Base-by-base conservation (phyloP, 2,797 vertebrate species). In the Micromesistius poutassou region DNA sequence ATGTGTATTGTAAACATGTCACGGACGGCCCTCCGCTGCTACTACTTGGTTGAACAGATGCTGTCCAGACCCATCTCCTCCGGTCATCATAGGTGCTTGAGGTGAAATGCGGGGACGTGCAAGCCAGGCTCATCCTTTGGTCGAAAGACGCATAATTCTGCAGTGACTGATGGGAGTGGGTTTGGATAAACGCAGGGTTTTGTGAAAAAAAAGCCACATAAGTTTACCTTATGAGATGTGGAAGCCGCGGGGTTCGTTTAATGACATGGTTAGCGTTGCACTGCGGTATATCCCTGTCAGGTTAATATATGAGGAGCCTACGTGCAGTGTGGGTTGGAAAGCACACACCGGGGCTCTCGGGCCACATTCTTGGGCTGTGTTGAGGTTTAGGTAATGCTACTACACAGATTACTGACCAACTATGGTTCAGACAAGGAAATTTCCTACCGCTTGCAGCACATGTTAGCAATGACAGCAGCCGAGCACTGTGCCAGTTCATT, bases 371-470 rank as follows among this genome's bases (percentile, higher is more conserved):
- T 76, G 31, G 28, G 35, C 40, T 77, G 50, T 76, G 35, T 78
- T 30, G 70, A 75, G 70, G 68, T 79, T 84, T 77, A 74, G 28
- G 31, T 78, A 77, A 78, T 73, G 79, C 42, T 77, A 76, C 75
- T 70, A 35, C 55, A 77, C 28, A 46, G 28, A 70, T 74, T 76
- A 42, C 74, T 74, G 83, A 81, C 74, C 78, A 81, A 28, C 0
- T 79, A 2, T 76, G 76, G 76, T 79, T 75, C 42, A 83, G 74
- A 50, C 73, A 73, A 6, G 30, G 40, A 75, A 36, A 76, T 74
- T 46, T 84, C 74, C 62, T 77, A 55, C 66, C 66, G 12, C 72
- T 19, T 73, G 28, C 40, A 33, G 80, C 66, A 62, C 25, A 68
- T 74, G 31, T 74, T 78, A 72, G 68, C 55, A 70, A 19, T 19